Conservation (phyloP, 2,888 invertebrate genomes). For the Latrodectus elegans region DNA sequence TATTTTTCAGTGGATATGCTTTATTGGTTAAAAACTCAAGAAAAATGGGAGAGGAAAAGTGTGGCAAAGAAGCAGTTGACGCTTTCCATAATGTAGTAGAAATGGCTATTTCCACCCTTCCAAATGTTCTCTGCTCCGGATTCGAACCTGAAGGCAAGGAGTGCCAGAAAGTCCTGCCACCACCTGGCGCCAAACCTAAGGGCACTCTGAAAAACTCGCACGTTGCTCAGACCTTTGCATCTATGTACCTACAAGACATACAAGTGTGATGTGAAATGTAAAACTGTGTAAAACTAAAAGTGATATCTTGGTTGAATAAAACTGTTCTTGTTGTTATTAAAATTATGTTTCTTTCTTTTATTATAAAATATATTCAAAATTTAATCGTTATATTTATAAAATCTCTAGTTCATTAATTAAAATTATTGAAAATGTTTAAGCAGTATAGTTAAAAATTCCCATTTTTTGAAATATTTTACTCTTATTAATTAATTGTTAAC, state of each 20-base stretch:
- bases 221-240: conserved; percentile 48
- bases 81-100: conserved; percentile 49
- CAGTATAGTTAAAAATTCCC: too few relatives aligned
- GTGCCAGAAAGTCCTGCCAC: conserved; percentile 47
- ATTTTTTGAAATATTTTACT: too few relatives aligned
- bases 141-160: conserved; percentile 30
- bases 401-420: too few relatives aligned
- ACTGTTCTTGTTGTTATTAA: conserved; percentile 25
- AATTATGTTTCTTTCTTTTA: too few relatives aligned
- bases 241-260: conserved; percentile 44
- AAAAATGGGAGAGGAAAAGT: conserved; percentile 42
- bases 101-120: conserved; percentile 59
- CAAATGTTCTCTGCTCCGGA: conserved; percentile 55
- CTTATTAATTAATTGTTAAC: too few relatives aligned
- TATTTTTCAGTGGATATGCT: background rate
- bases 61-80: conserved; percentile 52
- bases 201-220: conserved; percentile 61
- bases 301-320: conserved; percentile 29
- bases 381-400: too few relatives aligned
- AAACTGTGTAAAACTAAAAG: background rate
- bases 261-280: background rate
- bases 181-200: conserved; percentile 48
- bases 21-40: conserved; percentile 15
- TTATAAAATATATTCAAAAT: too few relatives aligned
- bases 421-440: too few relatives aligned